Evolutionary conservation across 2,888 invertebrate species (phyloP), one percentile per base, ranked within the genome.

Genomic region (Furcula furcula): DNA sequence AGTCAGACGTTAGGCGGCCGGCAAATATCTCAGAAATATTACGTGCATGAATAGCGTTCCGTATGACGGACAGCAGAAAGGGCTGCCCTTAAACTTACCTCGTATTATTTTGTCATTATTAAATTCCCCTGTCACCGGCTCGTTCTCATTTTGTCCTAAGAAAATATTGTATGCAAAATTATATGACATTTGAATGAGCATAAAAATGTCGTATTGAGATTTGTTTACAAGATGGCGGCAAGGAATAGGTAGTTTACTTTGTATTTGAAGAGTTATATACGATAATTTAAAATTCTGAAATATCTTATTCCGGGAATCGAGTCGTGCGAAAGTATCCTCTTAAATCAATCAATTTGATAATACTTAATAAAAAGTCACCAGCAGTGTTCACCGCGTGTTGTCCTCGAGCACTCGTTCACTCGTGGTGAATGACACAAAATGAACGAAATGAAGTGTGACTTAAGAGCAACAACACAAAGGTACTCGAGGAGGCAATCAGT

Each of bases 31-130:
- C 79, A 78, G 70, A 86, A 86, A 82, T 85, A 87, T 86, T 81
- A 83, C 71, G 75, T 78, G 78, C 80, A 82, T 83, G 83, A 82
- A 86, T 85, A 83, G 86, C 77, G 71, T 62, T 71, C 82, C 76
- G 71, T 85, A 87, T 88, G 88, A 88, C 72, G 76, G 88, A 88
- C 88, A 88, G 87, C 82, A 86, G 79, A 88, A 88, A 88, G 88
- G 87, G 71, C 73, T 74, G 77, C 80, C 78, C 81, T 84, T 84
- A 83, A 77, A 82, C 74, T 81, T 82, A 74, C 77, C 83, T 83
- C 81, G 87, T 86, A 88, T 88, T 88, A 88, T 88, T 88, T 88
- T 88, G 88, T 88, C 87, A 88, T 88, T 87, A 88, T 88, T 88
- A 88, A 88, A 88, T 88, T 88, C 88, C 75, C 67, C 76, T 85